A percentile compares a stretch with the other conserved stretches of the same genome.
Evolutionary conservation across 2,113 vertebrate species (phyloP).

Genomic region (Pedetes capensis): DNA sequence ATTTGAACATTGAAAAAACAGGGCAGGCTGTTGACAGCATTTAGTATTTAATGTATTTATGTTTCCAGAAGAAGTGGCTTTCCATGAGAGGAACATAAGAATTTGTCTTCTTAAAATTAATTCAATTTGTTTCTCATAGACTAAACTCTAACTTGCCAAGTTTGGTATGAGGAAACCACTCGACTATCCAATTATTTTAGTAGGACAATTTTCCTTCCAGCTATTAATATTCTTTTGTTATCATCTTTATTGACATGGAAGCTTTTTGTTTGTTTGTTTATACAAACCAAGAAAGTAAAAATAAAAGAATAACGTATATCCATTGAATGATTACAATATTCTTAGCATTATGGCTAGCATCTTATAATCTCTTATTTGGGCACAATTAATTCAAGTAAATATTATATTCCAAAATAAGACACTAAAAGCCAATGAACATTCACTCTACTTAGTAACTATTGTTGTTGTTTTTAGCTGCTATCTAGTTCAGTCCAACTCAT

Average conservation of each 20-base stretch:
- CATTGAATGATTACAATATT: neutral
- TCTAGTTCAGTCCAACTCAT: too few relatives aligned
- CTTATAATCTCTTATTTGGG: slow-evolving; percentile 1
- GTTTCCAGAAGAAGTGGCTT: neutral
- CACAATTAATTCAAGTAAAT: neutral
- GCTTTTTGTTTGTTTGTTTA: too few relatives aligned
- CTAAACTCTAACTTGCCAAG: neutral
- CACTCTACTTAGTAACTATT: neutral
- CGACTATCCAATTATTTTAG: neutral
- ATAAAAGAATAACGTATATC: neutral
- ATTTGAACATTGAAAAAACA: neutral
- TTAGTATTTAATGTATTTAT: neutral
- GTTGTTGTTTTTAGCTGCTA: too few relatives aligned
- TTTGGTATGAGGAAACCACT: neutral
- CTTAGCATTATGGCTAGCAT: neutral
- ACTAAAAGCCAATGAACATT: neutral
- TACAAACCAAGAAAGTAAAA: neutral
- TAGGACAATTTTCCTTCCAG: slow-evolving; percentile 26
- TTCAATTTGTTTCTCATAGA: neutral
- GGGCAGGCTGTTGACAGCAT: neutral
- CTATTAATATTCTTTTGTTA: neutral
- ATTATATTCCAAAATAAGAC: neutral
- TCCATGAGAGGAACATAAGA: neutral
- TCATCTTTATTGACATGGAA: neutral
- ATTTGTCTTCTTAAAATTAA: slow-evolving; percentile 1